Conservation (phyloP, 2,888 invertebrate species). For the Limnephilus auricula region DNA sequence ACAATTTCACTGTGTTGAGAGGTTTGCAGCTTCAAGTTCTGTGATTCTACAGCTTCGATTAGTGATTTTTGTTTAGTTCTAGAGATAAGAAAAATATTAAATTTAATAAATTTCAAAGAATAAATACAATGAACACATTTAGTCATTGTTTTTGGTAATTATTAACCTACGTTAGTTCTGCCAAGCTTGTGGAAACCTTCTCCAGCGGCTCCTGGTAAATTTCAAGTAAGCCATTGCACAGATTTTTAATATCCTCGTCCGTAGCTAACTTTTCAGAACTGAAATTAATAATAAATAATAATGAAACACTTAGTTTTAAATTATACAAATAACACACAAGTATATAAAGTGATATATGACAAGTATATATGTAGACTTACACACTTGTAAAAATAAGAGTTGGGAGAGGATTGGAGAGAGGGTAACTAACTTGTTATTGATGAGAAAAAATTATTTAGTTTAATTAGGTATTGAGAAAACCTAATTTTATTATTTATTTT, state of each 20-base stretch:
- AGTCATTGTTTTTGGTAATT: neutral
- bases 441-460: too few relatives aligned
- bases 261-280: constrained; percentile 57
- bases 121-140: neutral
- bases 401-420: too few relatives aligned
- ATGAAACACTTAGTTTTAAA: too few relatives aligned
- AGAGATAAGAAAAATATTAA: constrained; percentile 22
- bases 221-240: constrained; percentile 74
- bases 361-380: too few relatives aligned
- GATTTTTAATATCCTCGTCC: constrained; percentile 71
- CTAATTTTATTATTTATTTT: too few relatives aligned
- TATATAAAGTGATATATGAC: too few relatives aligned
- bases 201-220: constrained; percentile 75
- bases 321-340: neutral
- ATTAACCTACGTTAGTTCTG: constrained; percentile 74
- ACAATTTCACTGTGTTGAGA: constrained; percentile 75
- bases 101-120: neutral
- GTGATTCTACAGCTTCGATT: constrained; percentile 71
- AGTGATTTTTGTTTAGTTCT: constrained; percentile 60
- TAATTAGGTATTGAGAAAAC: too few relatives aligned
- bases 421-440: too few relatives aligned
- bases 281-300: constrained; percentile 7
- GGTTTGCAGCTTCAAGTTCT: constrained; percentile 73
- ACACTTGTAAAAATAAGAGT: too few relatives aligned
- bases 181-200: constrained; percentile 75